Evolutionary conservation across 1,140 invertebrate species (phyloP).

Genomic region (Cydia pomonella): DNA sequence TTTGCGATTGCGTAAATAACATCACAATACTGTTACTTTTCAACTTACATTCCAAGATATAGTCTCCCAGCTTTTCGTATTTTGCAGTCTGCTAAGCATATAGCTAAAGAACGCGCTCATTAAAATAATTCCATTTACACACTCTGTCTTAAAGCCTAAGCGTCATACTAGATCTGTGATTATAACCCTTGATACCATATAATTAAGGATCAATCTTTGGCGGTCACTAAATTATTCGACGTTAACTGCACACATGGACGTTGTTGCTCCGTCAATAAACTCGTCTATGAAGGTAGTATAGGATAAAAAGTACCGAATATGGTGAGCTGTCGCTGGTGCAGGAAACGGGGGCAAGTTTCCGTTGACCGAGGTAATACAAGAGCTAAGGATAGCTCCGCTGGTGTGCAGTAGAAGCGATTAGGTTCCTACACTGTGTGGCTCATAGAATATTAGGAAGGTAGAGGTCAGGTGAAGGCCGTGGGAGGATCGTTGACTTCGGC

Average conservation of each 20-base stretch:
- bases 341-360: constrained; percentile 12
- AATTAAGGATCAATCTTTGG: no score
- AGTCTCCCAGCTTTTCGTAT: no score
- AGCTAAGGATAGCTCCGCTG: constrained; percentile 2
- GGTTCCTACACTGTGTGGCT: constrained; percentile 65
- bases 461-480: constrained; percentile 50
- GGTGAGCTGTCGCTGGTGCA: constrained; percentile 27
- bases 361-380: neutral
- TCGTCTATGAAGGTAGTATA: neutral
- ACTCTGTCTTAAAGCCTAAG: no score
- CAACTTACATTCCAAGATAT: no score
- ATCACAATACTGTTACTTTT: no score
- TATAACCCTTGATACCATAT: no score
- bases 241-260: neutral
- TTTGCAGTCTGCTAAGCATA: no score
- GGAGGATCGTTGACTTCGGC: constrained; percentile 69
- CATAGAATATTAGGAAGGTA: constrained; percentile 50
- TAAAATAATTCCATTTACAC: no score
- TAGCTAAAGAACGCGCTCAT: no score
- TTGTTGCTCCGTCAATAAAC: neutral
- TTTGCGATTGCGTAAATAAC: no score
- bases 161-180: no score
- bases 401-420: constrained; percentile 37
- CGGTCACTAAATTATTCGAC: no score
- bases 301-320: constrained; percentile 27